Evolutionary conservation across 2,888 invertebrate species (phyloP).

Genomic region (Conops quadrifasciatus): DNA sequence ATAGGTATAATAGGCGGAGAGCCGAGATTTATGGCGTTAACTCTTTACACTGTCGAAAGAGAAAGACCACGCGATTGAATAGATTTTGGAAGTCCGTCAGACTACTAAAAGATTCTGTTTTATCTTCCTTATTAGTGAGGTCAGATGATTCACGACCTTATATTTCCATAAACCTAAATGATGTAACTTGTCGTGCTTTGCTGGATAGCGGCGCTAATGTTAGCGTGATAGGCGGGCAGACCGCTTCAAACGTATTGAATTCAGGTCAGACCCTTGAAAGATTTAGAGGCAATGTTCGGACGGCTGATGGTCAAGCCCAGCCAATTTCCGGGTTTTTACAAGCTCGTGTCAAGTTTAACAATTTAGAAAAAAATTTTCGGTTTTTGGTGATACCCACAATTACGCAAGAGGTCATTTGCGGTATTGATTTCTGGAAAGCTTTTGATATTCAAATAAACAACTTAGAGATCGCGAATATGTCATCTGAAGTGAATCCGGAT

Average conservation of each 20-base stretch:
- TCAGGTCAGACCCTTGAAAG: too few species aligned
- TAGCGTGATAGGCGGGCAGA: too few species aligned
- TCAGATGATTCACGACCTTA: too few species aligned
- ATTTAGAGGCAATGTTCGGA: too few species aligned
- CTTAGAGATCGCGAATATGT: too few species aligned
- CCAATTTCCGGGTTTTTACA: not conserved
- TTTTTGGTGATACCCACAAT: too few species aligned
- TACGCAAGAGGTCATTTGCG: not conserved
- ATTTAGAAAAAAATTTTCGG: not conserved
- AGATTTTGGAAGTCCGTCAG: not conserved
- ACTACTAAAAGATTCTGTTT: too few species aligned
- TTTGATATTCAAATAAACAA: not conserved
- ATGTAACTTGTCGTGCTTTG: too few species aligned
- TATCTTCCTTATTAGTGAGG: too few species aligned
- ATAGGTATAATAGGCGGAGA: not conserved
- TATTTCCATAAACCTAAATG: too few species aligned
- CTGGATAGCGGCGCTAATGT: too few species aligned
- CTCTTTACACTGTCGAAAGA: not conserved
- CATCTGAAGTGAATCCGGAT: not conserved
- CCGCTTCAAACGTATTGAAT: too few species aligned
- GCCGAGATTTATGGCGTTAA: conserved; percentile 1
- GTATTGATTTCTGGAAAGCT: not conserved
- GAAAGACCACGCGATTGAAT: not conserved
- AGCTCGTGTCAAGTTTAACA: not conserved
- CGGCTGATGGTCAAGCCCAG: conserved; percentile 2